A percentile compares a stretch with the other conserved stretches of the same genome.
Evolutionary conservation across 1,140 invertebrate genomes (phyloP).

Genomic region (Maniola jurtina): DNA sequence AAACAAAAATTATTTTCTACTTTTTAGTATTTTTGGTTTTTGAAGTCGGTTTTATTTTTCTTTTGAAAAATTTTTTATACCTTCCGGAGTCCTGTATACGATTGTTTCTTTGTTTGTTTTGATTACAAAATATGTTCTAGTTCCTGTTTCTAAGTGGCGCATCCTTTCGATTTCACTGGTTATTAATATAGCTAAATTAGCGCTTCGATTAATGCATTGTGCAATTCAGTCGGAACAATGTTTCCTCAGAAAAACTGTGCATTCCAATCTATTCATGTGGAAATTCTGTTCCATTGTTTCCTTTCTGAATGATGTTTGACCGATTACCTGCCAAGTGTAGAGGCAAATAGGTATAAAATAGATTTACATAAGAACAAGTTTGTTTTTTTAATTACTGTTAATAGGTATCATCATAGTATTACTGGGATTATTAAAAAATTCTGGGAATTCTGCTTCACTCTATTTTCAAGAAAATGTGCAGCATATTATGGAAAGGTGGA

Average conservation of each 20-base stretch:
- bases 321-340: background rate
- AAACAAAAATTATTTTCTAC: no score
- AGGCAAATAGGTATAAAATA: background rate
- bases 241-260: constrained; percentile 11
- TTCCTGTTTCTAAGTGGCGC: background rate
- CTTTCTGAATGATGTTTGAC: constrained; percentile 4
- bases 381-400: no score
- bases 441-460: no score
- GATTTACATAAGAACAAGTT: background rate
- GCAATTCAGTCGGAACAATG: background rate
- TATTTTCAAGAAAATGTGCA: no score
- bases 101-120: no score
- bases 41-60: no score
- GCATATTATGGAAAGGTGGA: no score
- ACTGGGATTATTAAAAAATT: no score
- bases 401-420: no score
- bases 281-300: constrained; percentile 11
- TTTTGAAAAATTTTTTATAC: no score
- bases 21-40: no score
- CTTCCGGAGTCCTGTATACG: no score
- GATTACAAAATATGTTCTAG: background rate
- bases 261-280: constrained; percentile 14
- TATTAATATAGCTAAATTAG: background rate
- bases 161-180: constrained; percentile 14
- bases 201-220: constrained; percentile 9